Base-by-base conservation (phyloP, 2,888 invertebrate genomes). In the Himalopsyche anomala region DNA sequence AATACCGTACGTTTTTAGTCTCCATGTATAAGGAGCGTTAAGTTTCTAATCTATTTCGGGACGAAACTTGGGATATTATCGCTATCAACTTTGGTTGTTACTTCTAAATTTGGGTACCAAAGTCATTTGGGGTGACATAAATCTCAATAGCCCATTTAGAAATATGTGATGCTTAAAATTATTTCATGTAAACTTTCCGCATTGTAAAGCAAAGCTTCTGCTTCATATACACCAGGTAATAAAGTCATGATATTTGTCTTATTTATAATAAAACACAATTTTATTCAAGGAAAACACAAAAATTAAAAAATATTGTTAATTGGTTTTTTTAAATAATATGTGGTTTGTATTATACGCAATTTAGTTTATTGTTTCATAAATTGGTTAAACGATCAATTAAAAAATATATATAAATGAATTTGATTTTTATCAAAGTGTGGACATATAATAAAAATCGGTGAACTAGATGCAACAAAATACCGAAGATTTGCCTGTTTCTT, bases 121-220 rank as follows among this genome's bases (percentile, higher is more conserved):
- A 74, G 74, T 74, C 74, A 74, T 74, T 74, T 74, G 74, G 74
- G 74, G 74, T 74, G 74, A 74, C 74, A 74, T 74, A 74, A 74
- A 74, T 74, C 74, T 36, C 74, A 28, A 74, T 38, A 74, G 38
- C 38, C 38, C 74, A 74, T 74, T 74, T 11, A 38, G 74, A 36
- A 74, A 74, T 74, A 74, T 74, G 74, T 74, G 74, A 74, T 74
- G 74, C 74, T 74, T 74, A 74, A 74, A 74, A 74, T 74, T 4
- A 74, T 74, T 74, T 74, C 38, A 11, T 38, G 12, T 15, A 36
- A 74, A 74, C 74, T 38, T 74, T 74, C 38, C 74, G 11, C 36
- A 74, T 74, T 74, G 74, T 15, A 36, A 36, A 74, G 5, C 28
- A 62, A 19, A 74, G 15, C 36, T 74, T 74, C 9, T 74, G 36